These are phyloP conservation scores for Propithecus deckenii DNA, from an alignment of 2,797 vertebrate genomes.

Conservation along the genomic window DNA sequence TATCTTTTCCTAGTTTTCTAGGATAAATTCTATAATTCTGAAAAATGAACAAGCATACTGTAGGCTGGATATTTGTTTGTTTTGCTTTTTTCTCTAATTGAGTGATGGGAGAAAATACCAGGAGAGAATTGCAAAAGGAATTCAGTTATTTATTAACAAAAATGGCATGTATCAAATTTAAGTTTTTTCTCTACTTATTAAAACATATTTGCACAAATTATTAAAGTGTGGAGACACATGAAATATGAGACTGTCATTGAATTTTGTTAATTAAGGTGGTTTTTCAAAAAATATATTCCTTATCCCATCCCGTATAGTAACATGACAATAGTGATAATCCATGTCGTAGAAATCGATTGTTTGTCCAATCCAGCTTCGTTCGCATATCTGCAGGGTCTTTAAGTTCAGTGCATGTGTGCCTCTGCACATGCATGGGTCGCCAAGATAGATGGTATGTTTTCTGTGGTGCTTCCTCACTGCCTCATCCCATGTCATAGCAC, in stretches of 20 bases:
- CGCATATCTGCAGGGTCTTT: neutral
- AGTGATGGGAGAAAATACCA: neutral
- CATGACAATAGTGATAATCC: neutral
- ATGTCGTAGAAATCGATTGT: neutral
- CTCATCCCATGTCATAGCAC: neutral
- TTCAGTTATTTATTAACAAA: neutral
- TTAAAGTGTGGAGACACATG: neutral
- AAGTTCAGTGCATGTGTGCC: neutral
- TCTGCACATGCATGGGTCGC: neutral
- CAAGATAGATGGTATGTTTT: neutral
- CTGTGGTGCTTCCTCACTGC: neutral
- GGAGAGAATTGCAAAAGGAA: neutral
- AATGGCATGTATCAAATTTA: neutral
- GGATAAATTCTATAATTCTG: neutral
- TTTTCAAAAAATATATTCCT: neutral
- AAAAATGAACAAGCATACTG: neutral
- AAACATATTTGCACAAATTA: neutral
- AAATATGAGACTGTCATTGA: neutral
- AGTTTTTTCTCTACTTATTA: neutral
- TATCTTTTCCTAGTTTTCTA: neutral
- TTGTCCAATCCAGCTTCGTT: neutral
- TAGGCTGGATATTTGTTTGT: neutral
- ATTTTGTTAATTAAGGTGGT: neutral
- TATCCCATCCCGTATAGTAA: neutral
- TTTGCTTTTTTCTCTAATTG: slow-evolving; percentile 15